Conservation (phyloP, 2,888 invertebrate genomes). For the Heliconius ismenius region DNA sequence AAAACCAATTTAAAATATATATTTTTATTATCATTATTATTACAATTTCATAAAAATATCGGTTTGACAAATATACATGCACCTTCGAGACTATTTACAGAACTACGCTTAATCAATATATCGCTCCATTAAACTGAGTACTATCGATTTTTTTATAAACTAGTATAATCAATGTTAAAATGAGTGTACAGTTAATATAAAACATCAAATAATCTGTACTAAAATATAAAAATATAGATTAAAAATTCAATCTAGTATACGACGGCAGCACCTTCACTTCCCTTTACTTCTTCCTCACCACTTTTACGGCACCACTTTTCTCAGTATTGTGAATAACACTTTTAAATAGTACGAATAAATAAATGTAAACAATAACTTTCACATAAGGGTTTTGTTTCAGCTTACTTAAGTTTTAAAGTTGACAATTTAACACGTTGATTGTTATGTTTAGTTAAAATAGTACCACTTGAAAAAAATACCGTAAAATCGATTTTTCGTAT, state of each 20-base stretch:
- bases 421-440: background rate
- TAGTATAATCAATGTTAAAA: slow-evolving; percentile 3
- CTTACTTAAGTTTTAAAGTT: background rate
- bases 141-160: slow-evolving; percentile 20
- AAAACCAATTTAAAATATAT: slow-evolving; percentile 13
- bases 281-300: too few relatives aligned
- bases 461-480: background rate
- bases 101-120: slow-evolving; percentile 37
- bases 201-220: background rate
- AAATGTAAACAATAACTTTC: too few relatives aligned
- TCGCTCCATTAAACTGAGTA: slow-evolving; percentile 36
- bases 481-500: background rate
- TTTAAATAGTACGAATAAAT: too few relatives aligned
- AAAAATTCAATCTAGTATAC: too few relatives aligned
- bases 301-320: too few relatives aligned
- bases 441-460: background rate
- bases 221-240: too few relatives aligned
- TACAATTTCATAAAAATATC: slow-evolving; percentile 32
- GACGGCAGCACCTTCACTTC: too few relatives aligned
- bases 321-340: too few relatives aligned
- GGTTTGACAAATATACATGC: slow-evolving; percentile 40
- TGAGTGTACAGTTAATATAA: slow-evolving; percentile 20
- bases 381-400: background rate
- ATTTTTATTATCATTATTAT: slow-evolving; percentile 23
- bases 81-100: slow-evolving; percentile 31